Percentiles rank a stretch among this genome's conserved stretches.
Conservation (phyloP, 2,888 invertebrate genomes). For the Anagyrus pseudococci region DNA sequence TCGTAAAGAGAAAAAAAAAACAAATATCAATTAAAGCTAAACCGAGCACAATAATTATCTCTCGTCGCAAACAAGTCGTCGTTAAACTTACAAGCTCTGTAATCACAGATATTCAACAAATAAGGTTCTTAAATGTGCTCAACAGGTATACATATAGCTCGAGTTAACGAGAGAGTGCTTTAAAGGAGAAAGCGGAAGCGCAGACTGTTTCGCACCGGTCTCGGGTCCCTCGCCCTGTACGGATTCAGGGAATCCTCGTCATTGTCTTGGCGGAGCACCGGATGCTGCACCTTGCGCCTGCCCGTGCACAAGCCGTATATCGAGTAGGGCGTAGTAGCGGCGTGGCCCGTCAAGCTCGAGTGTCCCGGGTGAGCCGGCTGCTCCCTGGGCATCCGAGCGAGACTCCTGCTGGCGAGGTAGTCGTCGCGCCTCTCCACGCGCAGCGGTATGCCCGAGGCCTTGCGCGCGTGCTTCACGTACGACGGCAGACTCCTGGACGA, state of each 20-base stretch:
- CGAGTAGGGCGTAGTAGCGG: conserved; percentile 45
- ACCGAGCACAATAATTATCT: too few species aligned
- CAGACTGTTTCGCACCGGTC: conserved; percentile 44
- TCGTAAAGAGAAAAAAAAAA: too few species aligned
- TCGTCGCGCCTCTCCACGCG: conserved; percentile 39
- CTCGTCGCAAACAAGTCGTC: too few species aligned
- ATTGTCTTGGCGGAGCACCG: conserved; percentile 16
- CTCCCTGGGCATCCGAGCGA: not conserved
- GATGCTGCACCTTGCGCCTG: conserved; percentile 44
- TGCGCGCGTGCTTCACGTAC: conserved; percentile 48
- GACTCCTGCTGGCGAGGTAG: conserved; percentile 21
- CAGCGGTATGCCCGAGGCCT: conserved; percentile 49
- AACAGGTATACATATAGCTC: too few species aligned
- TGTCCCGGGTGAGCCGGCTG: conserved; percentile 19
- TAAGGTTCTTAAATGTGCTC: too few species aligned
- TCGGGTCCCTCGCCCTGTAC: conserved; percentile 41
- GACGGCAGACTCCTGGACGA: conserved; percentile 51
- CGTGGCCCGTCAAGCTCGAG: conserved; percentile 12
- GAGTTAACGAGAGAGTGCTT: too few species aligned
- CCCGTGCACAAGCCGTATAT: conserved; percentile 58
- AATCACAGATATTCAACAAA: too few species aligned
- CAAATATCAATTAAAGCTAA: too few species aligned
- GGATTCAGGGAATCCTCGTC: conserved; percentile 16
- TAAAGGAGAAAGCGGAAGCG: too few species aligned
- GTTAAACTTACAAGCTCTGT: too few species aligned